Conservation (phyloP, 2,888 invertebrate genomes). For the Himalopsyche japonica region DNA sequence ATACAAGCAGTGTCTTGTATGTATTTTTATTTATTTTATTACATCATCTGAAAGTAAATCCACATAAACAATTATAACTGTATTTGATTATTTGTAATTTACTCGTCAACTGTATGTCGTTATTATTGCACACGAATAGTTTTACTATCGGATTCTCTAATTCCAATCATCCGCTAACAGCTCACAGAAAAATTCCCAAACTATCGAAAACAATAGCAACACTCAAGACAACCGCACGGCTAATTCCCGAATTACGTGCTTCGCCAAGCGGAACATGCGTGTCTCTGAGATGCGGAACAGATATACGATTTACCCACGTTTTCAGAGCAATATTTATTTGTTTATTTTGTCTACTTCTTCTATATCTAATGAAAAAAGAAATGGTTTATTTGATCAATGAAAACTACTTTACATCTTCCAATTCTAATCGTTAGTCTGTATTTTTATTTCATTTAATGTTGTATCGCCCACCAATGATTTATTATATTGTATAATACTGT, state of each 20-base stretch:
- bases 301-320: neutral
- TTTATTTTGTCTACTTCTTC: too few species aligned
- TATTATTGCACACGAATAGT: constrained; percentile 17
- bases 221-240: neutral
- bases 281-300: neutral
- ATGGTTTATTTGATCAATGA: too few species aligned
- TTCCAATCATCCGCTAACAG: constrained; percentile 18
- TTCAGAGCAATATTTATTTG: neutral
- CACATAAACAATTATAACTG: neutral
- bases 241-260: constrained; percentile 37
- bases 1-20: too few species aligned
- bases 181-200: neutral
- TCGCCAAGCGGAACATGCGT: constrained; percentile 18
- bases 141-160: constrained; percentile 22
- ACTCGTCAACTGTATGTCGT: neutral
- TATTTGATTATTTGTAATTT: neutral
- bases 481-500: too few species aligned
- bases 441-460: too few species aligned
- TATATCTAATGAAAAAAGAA: too few species aligned
- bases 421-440: too few species aligned
- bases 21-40: too few species aligned
- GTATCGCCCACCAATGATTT: too few species aligned
- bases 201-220: neutral
- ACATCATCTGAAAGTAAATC: too few species aligned
- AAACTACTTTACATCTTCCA: too few species aligned